A percentile compares a stretch with the other conserved stretches of the same genome.
phyloP scores from a whole-genome alignment of 2,888 invertebrate genomes.

The Plebejus anna region DNA sequence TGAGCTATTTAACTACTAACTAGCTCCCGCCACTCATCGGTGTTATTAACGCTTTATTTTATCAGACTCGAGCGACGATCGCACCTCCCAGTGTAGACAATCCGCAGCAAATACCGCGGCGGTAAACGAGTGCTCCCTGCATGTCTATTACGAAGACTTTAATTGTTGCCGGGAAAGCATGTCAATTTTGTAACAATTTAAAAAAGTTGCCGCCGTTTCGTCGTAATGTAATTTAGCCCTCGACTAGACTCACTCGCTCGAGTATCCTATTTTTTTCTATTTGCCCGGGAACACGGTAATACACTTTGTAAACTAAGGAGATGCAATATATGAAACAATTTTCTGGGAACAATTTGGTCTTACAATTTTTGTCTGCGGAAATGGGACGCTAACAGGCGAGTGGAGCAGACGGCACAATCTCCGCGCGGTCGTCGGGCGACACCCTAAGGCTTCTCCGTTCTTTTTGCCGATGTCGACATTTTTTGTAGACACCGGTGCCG shows the following conservation, averaged over 20 bases:
- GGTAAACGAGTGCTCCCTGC: not conserved
- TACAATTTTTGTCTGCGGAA: slow-evolving; percentile 66
- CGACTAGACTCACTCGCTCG: slow-evolving; percentile 9
- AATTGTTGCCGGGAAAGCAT: not conserved
- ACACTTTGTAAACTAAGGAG: slow-evolving; percentile 32
- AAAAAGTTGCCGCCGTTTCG: slow-evolving; percentile 5
- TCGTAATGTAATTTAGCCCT: slow-evolving; percentile 9
- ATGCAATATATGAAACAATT: slow-evolving; percentile 51
- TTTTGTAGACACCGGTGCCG: slow-evolving; percentile 60
- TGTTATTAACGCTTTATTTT: slow-evolving; percentile 39
- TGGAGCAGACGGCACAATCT: slow-evolving; percentile 74
- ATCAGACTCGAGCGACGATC: slow-evolving; percentile 18
- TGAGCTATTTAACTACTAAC: slow-evolving; percentile 76
- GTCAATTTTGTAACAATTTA: slow-evolving; percentile 20
- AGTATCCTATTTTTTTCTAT: slow-evolving; percentile 32
- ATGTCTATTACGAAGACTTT: slow-evolving; percentile 24
- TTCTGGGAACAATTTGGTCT: slow-evolving; percentile 62
- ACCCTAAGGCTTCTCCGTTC: slow-evolving; percentile 64
- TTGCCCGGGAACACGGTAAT: slow-evolving; percentile 32
- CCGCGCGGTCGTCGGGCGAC: slow-evolving; percentile 66
- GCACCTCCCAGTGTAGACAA: not conserved
- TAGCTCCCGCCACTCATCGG: slow-evolving; percentile 63
- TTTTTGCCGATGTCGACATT: slow-evolving; percentile 71
- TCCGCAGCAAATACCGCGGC: not conserved
- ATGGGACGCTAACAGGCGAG: slow-evolving; percentile 74